phyloP scores from a whole-genome alignment of 2,797 vertebrate species.

The Helostoma temminkii region DNA sequence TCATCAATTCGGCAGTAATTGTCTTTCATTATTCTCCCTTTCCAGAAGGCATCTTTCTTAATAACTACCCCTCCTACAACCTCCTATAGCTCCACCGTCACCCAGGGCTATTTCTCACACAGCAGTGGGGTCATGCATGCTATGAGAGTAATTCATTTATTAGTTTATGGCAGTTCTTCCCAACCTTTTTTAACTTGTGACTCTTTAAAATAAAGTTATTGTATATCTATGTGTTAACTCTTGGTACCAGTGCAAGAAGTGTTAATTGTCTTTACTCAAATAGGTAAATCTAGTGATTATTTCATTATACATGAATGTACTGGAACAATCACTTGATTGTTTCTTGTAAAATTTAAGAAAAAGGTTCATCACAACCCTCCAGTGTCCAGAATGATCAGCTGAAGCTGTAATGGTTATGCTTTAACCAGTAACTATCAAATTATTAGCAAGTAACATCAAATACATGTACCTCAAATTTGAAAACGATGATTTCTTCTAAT shows the following conservation, averaged over 20 bases:
- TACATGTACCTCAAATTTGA: too few relatives aligned
- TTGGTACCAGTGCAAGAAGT: neutral
- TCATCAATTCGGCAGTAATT: conserved; percentile 33
- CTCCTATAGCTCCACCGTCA: conserved; percentile 24
- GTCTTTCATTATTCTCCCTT: conserved; percentile 12
- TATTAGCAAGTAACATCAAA: too few relatives aligned
- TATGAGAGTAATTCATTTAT: conserved; percentile 51
- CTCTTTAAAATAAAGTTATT: conserved; percentile 15
- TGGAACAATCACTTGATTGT: neutral
- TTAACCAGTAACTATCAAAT: too few relatives aligned
- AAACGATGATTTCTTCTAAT: too few relatives aligned
- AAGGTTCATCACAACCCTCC: too few relatives aligned
- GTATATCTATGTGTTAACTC: neutral
- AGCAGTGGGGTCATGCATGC: conserved; percentile 14
- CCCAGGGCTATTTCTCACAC: conserved; percentile 66
- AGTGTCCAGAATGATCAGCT: too few relatives aligned
- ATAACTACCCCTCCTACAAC: conserved; percentile 31
- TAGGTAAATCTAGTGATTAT: neutral
- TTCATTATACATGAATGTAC: neutral
- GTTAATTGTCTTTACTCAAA: neutral
- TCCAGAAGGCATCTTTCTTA: conserved; percentile 11
- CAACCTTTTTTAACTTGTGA: conserved; percentile 13
- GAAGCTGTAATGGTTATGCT: too few relatives aligned
- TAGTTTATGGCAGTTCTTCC: conserved; percentile 43
- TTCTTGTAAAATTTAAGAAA: too few relatives aligned